phyloP scores from a whole-genome alignment of 2,113 vertebrate species.

The Nerophis ophidion region DNA sequence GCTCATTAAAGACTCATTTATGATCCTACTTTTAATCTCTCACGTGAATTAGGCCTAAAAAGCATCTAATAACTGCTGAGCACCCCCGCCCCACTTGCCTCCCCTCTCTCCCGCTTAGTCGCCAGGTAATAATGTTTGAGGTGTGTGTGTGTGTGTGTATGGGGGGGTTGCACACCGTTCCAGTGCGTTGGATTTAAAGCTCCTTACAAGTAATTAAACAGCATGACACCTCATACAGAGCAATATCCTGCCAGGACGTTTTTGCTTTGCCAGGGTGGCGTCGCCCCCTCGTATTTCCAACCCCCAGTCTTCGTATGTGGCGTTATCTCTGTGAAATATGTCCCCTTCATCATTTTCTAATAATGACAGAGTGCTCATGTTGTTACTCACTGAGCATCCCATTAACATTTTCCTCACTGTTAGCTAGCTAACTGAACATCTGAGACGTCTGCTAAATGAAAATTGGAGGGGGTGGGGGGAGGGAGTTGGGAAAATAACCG shows the following conservation, averaged over 20 bases:
- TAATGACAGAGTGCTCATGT: slow-evolving; percentile 61
- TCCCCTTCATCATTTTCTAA: slow-evolving; percentile 64
- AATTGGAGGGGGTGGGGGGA: slow-evolving; percentile 13
- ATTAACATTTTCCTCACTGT: slow-evolving; percentile 53
- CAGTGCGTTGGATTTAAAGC: slow-evolving; percentile 55
- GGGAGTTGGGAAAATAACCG: slow-evolving; percentile 35
- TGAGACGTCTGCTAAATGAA: slow-evolving; percentile 38
- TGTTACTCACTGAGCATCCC: slow-evolving; percentile 54
- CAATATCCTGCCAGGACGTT: slow-evolving; percentile 57
- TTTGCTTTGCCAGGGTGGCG: slow-evolving; percentile 44
- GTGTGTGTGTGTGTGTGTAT: too few relatives aligned
- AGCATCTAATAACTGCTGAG: slow-evolving; percentile 1
- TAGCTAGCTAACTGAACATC: slow-evolving; percentile 48
- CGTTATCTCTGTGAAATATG: slow-evolving; percentile 68
- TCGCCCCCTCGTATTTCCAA: slow-evolving; percentile 10
- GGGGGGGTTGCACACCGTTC: slow-evolving; percentile 37
- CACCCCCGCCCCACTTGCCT: slow-evolving; percentile 22
- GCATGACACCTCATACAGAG: slow-evolving; percentile 61
- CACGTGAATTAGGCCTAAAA: slow-evolving; percentile 33
- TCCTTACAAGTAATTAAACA: slow-evolving; percentile 68
- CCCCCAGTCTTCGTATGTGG: slow-evolving; percentile 25
- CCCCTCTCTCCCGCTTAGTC: slow-evolving; percentile 45
- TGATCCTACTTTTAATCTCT: slow-evolving; percentile 52
- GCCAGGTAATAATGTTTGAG: slow-evolving; percentile 56
- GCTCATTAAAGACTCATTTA: slow-evolving; percentile 54